These are phyloP conservation scores for Phalacrocorax carbo DNA, from an alignment of 2,113 vertebrate genomes.

Conservation along the genomic window DNA sequence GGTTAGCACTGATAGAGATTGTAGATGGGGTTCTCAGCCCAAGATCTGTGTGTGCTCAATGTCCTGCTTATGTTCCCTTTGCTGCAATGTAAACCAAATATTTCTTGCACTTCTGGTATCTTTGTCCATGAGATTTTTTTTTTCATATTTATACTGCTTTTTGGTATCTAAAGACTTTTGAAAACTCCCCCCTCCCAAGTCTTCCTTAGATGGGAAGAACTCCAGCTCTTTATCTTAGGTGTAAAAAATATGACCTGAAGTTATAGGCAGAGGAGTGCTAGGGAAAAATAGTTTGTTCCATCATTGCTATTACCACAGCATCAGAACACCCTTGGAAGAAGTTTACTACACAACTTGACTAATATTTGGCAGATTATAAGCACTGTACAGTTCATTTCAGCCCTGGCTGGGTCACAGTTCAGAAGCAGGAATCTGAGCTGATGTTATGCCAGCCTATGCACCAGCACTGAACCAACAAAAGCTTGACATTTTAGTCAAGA, in stretches of 20 bases:
- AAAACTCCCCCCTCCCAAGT: neutral
- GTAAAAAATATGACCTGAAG: neutral
- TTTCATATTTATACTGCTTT: neutral
- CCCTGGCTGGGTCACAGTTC: neutral
- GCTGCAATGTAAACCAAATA: neutral
- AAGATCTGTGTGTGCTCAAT: neutral
- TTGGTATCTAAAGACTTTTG: neutral
- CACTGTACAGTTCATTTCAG: neutral
- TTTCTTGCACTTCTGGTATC: neutral
- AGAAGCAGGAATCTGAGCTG: neutral
- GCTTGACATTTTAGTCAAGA: neutral
- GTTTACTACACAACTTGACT: neutral
- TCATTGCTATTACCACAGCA: neutral
- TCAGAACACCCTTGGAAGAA: neutral
- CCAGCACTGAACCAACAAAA: neutral
- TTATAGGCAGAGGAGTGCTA: neutral
- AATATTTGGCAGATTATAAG: slow-evolving; percentile 7
- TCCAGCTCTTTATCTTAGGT: neutral
- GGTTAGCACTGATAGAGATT: neutral
- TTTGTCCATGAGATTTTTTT: neutral
- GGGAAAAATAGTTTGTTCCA: neutral
- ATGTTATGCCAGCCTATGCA: neutral
- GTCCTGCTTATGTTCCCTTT: neutral
- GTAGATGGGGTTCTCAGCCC: neutral
- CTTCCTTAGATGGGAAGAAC: neutral